Percentiles rank a stretch among this genome's conserved stretches.
These are phyloP conservation scores for Brachirus orientalis DNA, from an alignment of 2,113 vertebrate genomes.

Conservation along the genomic window DNA sequence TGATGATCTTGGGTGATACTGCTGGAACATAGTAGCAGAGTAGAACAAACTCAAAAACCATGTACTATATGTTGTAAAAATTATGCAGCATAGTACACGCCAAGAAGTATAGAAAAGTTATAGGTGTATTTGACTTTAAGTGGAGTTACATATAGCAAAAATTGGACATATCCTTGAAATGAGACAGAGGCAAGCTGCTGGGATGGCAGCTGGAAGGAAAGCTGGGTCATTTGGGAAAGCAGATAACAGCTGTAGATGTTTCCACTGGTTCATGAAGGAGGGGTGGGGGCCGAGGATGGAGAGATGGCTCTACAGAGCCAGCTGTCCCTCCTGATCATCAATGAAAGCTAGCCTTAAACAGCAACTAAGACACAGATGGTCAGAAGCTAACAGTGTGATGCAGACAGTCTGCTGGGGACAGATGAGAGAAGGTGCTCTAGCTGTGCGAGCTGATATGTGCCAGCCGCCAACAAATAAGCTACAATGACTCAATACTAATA, in stretches of 20 bases:
- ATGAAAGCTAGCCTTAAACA: constrained; percentile 68
- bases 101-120: background rate
- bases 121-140: background rate
- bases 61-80: background rate
- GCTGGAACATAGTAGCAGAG: constrained; percentile 66
- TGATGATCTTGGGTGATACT: constrained; percentile 88
- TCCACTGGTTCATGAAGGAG: constrained; percentile 65
- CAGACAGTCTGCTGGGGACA: constrained; percentile 27
- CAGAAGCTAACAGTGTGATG: constrained; percentile 33
- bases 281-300: constrained; percentile 52
- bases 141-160: constrained; percentile 5
- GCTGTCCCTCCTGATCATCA: constrained; percentile 75
- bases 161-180: constrained; percentile 35
- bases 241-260: constrained; percentile 80
- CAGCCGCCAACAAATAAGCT: too few relatives aligned
- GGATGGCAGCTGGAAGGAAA: constrained; percentile 63
- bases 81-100: background rate
- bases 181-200: constrained; percentile 42
- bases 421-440: background rate
- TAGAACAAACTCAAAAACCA: background rate
- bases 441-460: too few relatives aligned
- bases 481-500: too few relatives aligned
- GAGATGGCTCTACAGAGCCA: constrained; percentile 67
- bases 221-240: constrained; percentile 73
- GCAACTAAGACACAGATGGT: constrained; percentile 58